Evolutionary conservation across 2,113 vertebrate genomes (phyloP).

Genomic region (Leucosticte australis): DNA sequence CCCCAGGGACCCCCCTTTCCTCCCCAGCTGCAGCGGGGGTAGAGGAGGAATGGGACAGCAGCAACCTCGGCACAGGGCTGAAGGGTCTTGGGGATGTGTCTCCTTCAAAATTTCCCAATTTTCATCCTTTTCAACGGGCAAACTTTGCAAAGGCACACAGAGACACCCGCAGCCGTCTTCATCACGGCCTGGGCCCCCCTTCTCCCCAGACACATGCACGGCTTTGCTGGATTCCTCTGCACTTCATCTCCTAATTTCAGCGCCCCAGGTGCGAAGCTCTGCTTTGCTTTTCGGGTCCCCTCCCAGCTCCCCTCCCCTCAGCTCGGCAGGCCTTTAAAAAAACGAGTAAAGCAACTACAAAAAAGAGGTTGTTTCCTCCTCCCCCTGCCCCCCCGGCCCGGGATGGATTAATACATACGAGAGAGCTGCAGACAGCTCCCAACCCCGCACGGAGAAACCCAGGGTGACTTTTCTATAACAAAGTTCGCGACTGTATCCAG

Average conservation of each 20-base stretch:
- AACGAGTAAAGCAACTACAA: background rate
- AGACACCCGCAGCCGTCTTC: background rate
- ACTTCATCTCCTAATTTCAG: slow-evolving; percentile 40
- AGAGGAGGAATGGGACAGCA: background rate
- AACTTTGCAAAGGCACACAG: background rate
- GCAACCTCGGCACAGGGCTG: background rate
- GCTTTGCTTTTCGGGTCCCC: slow-evolving; percentile 23
- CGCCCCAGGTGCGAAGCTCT: slow-evolving; percentile 39
- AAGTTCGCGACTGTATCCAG: slow-evolving; percentile 45
- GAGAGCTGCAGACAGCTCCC: slow-evolving; percentile 42
- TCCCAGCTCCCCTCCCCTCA: slow-evolving; percentile 8
- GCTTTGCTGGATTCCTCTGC: background rate
- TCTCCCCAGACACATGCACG: background rate
- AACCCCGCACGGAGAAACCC: background rate
- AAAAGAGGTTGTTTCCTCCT: slow-evolving; percentile 34
- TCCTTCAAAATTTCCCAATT: background rate
- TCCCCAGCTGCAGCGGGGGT: background rate
- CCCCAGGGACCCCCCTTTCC: background rate
- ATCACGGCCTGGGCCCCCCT: background rate
- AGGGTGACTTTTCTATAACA: slow-evolving; percentile 44
- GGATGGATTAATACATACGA: slow-evolving; percentile 1
- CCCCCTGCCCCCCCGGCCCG: background rate
- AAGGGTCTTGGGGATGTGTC: background rate
- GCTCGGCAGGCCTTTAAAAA: slow-evolving; percentile 27
- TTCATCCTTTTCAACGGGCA: background rate